phyloP scores from a whole-genome alignment of 1,140 invertebrate species.

The Diuraphis noxia region DNA sequence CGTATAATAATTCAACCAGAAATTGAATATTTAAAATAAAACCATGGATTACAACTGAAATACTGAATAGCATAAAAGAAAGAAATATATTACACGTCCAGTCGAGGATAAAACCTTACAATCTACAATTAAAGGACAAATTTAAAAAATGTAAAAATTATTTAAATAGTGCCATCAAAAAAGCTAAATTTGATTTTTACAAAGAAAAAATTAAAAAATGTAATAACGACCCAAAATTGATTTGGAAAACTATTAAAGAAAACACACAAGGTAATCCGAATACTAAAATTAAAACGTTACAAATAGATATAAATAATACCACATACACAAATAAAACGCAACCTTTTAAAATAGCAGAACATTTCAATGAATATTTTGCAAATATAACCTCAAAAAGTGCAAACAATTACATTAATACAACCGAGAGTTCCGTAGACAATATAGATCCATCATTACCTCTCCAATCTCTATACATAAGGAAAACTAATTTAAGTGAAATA shows the following conservation, averaged over 20 bases:
- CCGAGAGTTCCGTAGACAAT: not conserved
- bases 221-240: not conserved
- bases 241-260: not conserved
- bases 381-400: not conserved
- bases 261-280: not conserved
- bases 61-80: not conserved
- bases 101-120: not conserved
- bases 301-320: not conserved
- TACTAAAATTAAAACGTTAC: not conserved
- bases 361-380: slow-evolving; percentile 3
- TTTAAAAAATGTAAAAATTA: not conserved
- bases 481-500: not conserved
- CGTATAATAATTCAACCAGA: not conserved
- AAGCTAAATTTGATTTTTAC: not conserved
- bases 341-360: not conserved
- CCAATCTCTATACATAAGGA: not conserved
- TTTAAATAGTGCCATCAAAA: not conserved
- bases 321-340: not conserved
- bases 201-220: not conserved
- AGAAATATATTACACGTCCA: not conserved
- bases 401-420: not conserved
- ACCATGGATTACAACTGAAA: not conserved
- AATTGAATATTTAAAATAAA: not conserved
- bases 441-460: not conserved
- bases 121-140: not conserved